phyloP scores from a whole-genome alignment of 2,888 invertebrate species.

The Aspidapion aeneum region DNA sequence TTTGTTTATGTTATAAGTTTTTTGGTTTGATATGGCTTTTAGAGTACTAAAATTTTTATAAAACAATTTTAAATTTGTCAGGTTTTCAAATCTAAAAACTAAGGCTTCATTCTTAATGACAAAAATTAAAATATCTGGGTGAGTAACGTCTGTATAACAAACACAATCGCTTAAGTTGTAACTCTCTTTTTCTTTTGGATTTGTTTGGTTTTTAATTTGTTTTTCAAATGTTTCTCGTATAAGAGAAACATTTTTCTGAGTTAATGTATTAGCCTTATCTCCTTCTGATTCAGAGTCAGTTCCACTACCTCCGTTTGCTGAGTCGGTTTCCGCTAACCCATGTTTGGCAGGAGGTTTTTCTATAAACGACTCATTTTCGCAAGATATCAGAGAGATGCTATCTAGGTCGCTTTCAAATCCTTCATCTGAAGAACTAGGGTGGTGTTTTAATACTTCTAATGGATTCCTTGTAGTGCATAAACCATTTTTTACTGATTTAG shows the following conservation, averaged over 20 bases:
- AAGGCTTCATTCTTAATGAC: constrained; percentile 44
- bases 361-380: constrained; percentile 43
- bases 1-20: constrained; percentile 37
- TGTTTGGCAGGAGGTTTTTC: constrained; percentile 33
- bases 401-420: constrained; percentile 52
- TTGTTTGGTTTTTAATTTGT: constrained; percentile 2
- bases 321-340: constrained; percentile 43
- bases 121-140: constrained; percentile 45
- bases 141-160: constrained; percentile 47
- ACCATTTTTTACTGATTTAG: too few relatives aligned
- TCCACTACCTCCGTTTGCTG: constrained; percentile 46
- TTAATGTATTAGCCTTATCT: constrained; percentile 25
- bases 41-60: constrained; percentile 45
- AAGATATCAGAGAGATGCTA: constrained; percentile 45
- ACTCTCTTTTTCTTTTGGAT: constrained; percentile 32
- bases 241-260: constrained; percentile 22
- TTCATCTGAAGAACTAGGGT: constrained; percentile 40
- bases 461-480: too few relatives aligned
- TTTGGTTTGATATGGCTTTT: constrained; percentile 46
- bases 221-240: constrained; percentile 23
- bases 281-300: constrained; percentile 42
- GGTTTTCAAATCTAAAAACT: constrained; percentile 44
- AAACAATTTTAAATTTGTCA: constrained; percentile 39
- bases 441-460: constrained; percentile 23
- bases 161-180: constrained; percentile 47